Evolutionary conservation across 2,797 vertebrate genomes (phyloP), one percentile per base, ranked within the genome.

Genomic region (Phaenicophaeus curvirostris): DNA sequence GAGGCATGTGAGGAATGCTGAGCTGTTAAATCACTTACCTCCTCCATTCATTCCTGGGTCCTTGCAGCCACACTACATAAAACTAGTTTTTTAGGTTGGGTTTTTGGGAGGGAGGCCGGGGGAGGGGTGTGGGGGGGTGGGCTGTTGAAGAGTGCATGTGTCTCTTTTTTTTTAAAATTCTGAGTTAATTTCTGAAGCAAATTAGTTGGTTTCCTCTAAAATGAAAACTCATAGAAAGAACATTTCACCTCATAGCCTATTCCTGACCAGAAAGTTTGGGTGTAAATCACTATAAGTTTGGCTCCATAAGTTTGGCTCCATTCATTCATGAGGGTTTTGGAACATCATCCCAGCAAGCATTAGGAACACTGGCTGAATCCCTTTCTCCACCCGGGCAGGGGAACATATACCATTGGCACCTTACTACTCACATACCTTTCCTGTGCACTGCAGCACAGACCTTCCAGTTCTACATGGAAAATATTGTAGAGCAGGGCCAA

Each of bases 151-250:
- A 4, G 11, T 6, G 2, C 7, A 13, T 35, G 1, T 46, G 12
- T 30, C 2, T 11, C 8, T 46, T 25, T 54, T 30, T 58, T 33
- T 37, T 39, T 39, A 39, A 39, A 73, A 37, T 35, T 75, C 58
- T 66, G 23, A 86, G 27, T 20, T 51, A 8, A 71, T 27, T 84
- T 85, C 67, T 76, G 37, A 85, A 85, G 48, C 28, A 87, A 91
- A 55, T 5, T 24, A 21, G 10, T 77, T 62, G 54, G 24, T 61
- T 50, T 7, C 55, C 3, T 24, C 3, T 5, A 31, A 85, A 89
- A 75, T 35, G 42, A 89, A 44, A 87, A 74, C 2, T 4, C 14
- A 41, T 8, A 13, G 76, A 53, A 11, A 78, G 25, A 63, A 4
- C 8, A 55, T 67, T 61, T 71, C 15, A 53, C 33, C 33, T 11